Percentiles rank a stretch among this genome's conserved stretches.
phyloP scores from a whole-genome alignment of 2,113 vertebrate genomes.

The Todiramphus chloris region DNA sequence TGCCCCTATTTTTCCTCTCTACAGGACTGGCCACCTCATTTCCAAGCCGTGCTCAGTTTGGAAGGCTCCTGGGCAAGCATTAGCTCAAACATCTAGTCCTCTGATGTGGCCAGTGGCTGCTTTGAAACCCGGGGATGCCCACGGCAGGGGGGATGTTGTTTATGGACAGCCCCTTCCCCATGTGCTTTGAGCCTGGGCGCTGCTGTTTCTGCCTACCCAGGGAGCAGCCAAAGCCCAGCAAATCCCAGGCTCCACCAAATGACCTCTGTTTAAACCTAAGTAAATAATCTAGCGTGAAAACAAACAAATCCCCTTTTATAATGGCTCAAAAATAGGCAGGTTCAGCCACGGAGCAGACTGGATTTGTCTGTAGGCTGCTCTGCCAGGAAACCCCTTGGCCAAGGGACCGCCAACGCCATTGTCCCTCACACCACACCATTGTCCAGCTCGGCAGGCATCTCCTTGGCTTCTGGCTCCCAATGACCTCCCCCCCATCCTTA shows the following conservation, averaged over 20 bases:
- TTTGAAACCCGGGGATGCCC: neutral
- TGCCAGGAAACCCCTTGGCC: constrained; percentile 15
- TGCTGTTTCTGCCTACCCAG: neutral
- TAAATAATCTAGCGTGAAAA: neutral
- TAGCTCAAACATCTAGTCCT: neutral
- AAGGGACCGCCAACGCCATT: neutral
- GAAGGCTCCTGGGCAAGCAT: neutral
- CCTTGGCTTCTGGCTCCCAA: fast-evolving
- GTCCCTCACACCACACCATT: neutral
- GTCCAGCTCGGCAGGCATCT: neutral
- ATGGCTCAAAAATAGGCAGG: constrained; percentile 26
- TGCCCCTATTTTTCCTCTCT: neutral
- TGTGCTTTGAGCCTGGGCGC: neutral
- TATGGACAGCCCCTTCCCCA: neutral
- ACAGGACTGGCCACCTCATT: neutral
- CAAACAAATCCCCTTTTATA: constrained; percentile 47
- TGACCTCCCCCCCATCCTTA: no score
- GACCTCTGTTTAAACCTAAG: constrained; percentile 26
- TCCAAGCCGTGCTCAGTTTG: fast-evolving
- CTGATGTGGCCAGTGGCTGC: fast-evolving
- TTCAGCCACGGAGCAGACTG: neutral
- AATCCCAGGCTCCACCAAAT: neutral
- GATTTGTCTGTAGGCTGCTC: constrained; percentile 29
- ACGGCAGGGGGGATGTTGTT: neutral
- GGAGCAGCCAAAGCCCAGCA: neutral